Evolutionary conservation across 2,797 vertebrate species (phyloP), one percentile per base, ranked within the genome.

Genomic region (Gorsachius magnificus): DNA sequence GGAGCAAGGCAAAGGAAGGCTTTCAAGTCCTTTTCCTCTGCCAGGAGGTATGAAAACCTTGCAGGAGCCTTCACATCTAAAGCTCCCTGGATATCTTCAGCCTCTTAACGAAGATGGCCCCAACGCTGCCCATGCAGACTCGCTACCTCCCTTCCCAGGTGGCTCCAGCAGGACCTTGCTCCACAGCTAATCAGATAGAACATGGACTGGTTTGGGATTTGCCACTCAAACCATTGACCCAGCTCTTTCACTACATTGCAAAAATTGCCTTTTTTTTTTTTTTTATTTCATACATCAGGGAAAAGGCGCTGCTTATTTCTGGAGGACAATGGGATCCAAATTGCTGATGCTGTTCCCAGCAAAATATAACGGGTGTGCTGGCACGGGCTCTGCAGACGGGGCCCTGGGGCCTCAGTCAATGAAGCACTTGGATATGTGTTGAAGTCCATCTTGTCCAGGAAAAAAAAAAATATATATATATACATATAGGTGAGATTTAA

Each of bases 341-440:
- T 24, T 61, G 53, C 57, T 74, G 28, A 50, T 53, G 6, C 6
- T 25, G 20, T 15, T 76, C 45, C n/a, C 81, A 80, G 51, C 11
- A 54, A 36, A 74, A 66, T 7, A 4, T 2, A 18, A 21, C 0
- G 1, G 25, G 31, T 16, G 5, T 12, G 12, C 28, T 86, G 69
- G 54, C 50, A 31, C 0, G 9, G 31, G 58, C 46, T 88, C 21
- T n/a, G 54, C 2, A 6, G 57, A 21, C 51, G 6, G 11, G 8
- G n/a, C 17, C 61, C 22, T 7, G 21, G 25, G 57, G 11, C 45
- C 41, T 41, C 60, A 9, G 36, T 3, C 63, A 66, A 1, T 5
- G 21, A 58, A 87, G 66, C 21, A 12, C 25, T 53, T 26, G 25
- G 17, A 11, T 12, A 26, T 5, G 26, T 61, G n/a, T 9, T 75